Conservation (phyloP, 2,113 vertebrate genomes). For the Suncus etruscus region DNA sequence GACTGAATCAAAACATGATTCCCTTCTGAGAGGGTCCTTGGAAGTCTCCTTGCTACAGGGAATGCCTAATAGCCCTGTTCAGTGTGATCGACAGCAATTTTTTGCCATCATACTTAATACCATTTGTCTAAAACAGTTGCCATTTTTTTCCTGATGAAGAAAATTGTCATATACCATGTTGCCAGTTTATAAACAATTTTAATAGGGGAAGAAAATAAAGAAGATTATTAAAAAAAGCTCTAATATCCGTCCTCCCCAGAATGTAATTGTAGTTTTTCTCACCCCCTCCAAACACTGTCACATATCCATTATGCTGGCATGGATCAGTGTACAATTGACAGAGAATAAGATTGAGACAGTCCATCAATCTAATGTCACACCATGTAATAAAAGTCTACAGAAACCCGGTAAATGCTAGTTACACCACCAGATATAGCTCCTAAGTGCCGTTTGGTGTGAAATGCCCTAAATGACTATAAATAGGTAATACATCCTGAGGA, state of each 20-base stretch:
- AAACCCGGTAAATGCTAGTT: conserved; percentile 87
- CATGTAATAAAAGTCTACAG: conserved; percentile 87
- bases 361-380: conserved; percentile 89
- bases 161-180: conserved; percentile 69
- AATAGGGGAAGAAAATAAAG: conserved; percentile 73
- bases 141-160: conserved; percentile 62
- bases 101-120: conserved; percentile 77
- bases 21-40: conserved; percentile 83
- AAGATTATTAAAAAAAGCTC: conserved; percentile 75
- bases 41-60: conserved; percentile 82
- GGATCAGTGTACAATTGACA: conserved; percentile 87
- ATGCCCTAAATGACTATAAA: conserved; percentile 80
- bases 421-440: conserved; percentile 76
- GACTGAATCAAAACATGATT: conserved; percentile 83
- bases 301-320: conserved; percentile 87
- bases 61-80: conserved; percentile 84
- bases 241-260: conserved; percentile 75
- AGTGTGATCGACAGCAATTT: conserved; percentile 79
- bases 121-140: conserved; percentile 71
- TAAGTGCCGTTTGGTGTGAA: conserved; percentile 77
- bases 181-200: conserved; percentile 69
- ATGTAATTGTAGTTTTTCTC: conserved; percentile 83
- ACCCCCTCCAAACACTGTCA: conserved; percentile 81
- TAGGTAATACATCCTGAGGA: conserved; percentile 76
- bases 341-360: conserved; percentile 88